These are phyloP conservation scores for Chlorospingus flavigularis DNA, from an alignment of 2,797 vertebrate genomes.

Conservation along the genomic window DNA sequence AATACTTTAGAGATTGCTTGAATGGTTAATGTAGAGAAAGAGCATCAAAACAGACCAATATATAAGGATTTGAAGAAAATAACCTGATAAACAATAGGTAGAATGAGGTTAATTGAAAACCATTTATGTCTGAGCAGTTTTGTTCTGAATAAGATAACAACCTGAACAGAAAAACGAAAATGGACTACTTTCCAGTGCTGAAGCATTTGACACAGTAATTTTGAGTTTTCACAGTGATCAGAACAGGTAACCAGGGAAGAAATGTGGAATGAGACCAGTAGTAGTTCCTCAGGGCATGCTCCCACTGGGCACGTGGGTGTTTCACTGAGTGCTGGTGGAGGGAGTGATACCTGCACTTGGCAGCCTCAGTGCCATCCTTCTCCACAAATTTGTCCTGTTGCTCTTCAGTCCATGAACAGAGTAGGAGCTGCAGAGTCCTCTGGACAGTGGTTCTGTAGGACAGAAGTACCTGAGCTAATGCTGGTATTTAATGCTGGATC, in stretches of 20 bases:
- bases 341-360: background rate
- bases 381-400: background rate
- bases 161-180: background rate
- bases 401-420: accelerated
- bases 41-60: background rate
- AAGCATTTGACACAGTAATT: background rate
- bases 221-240: background rate
- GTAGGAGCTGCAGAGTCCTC: background rate
- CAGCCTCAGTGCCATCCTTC: background rate
- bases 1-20: background rate
- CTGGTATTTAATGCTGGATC: background rate
- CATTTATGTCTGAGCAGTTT: background rate
- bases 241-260: background rate
- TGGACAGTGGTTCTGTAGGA: background rate
- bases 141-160: background rate
- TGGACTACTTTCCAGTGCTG: background rate
- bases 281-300: background rate
- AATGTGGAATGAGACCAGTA: background rate
- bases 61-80: constrained; percentile 11
- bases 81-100: background rate
- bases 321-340: accelerated
- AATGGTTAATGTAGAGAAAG: background rate
- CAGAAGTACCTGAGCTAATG: background rate
- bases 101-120: background rate
- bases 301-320: accelerated